Evolutionary conservation across 2,113 vertebrate genomes (phyloP).

Genomic region (Pyrgilauda ruficollis): DNA sequence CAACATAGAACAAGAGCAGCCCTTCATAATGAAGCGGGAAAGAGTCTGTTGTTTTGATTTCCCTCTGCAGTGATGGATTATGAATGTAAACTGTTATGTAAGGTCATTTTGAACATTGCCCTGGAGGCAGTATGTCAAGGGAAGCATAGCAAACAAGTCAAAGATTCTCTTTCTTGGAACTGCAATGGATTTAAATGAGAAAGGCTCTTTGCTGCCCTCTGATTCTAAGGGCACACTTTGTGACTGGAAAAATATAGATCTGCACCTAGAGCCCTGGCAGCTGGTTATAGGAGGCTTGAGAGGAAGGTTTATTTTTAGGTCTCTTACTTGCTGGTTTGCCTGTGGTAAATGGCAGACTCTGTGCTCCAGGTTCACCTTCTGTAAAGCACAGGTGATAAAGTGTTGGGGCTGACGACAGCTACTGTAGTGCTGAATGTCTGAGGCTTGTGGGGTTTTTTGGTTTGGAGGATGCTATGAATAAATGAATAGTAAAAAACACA

Average conservation of each 20-base stretch:
- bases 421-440: neutral
- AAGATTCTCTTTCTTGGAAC: conserved; percentile 10
- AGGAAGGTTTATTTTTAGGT: neutral
- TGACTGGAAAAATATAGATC: neutral
- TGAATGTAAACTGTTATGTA: conserved; percentile 46
- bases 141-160: conserved; percentile 28
- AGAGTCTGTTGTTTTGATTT: conserved; percentile 48
- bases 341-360: neutral
- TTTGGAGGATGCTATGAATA: neutral
- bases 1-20: neutral
- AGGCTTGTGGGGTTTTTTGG: neutral
- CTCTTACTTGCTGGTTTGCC: neutral
- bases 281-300: neutral
- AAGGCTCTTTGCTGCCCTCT: neutral
- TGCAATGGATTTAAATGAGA: neutral
- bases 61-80: conserved; percentile 45
- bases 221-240: neutral
- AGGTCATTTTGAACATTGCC: conserved; percentile 54
- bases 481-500: neutral
- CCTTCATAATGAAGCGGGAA: neutral
- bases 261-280: neutral
- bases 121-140: conserved; percentile 21
- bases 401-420: neutral
- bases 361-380: neutral
- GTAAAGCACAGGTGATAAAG: neutral